Evolutionary conservation across 2,113 vertebrate species (phyloP), one percentile per base, ranked within the genome.

Genomic region (Clarias batrachus): DNA sequence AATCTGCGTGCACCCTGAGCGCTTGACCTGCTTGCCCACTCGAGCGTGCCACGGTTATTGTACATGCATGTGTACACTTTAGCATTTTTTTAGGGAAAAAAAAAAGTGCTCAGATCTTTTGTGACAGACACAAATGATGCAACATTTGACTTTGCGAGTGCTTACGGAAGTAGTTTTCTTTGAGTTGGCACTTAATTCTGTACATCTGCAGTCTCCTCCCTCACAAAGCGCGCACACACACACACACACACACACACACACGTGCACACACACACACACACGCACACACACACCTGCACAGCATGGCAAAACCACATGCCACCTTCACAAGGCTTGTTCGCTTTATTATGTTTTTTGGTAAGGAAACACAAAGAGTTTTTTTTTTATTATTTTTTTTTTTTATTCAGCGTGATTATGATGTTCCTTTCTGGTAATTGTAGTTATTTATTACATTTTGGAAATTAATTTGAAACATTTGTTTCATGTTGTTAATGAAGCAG

Each of bases 151-250:
- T 86, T 88, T 84, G 88, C 84, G 81, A 74, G 74, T 90, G 89
- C 89, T 90, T 90, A 87, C 89, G 88, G 48, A 86, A 85, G 89
- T 85, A 87, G 82, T 90, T 90, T 90, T 84, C 89, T 90, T 90
- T 90, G 86, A 89, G 88, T 76, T 48, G 80, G 78, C 56, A 86
- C 89, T 87, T 90, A 90, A 90, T 89, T 87, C 86, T 80, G 86
- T 79, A 85, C 86, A 85, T 85, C 89, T 90, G 86, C 89, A 85
- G 65, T 87, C 83, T 68, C 62, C 73, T 68, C 73, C 78, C 71
- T 54, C 84, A 77, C 88, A 89, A 85, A 85, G 80, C 87, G 82
- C 84, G 81, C 79, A 62, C 88, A 90, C 89, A 88, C 89, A 86
- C 86, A 85, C 80, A 37, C 48, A 6, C 48, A 41, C 41, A 41